phyloP scores from a whole-genome alignment of 2,888 invertebrate species.

The Pristionchus fissidentatus region DNA sequence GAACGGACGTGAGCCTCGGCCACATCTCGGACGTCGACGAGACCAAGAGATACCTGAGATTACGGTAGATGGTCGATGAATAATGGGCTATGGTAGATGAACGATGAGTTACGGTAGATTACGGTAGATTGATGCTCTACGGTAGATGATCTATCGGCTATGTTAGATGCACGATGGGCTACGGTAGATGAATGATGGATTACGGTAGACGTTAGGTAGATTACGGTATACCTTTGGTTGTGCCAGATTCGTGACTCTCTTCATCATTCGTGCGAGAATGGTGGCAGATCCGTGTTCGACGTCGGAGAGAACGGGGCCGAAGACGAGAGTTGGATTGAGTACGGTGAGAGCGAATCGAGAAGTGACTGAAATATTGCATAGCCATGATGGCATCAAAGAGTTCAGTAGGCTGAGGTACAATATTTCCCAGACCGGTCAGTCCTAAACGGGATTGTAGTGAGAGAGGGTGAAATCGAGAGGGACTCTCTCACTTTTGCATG shows the following conservation, averaged over 20 bases:
- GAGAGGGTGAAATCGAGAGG: too few relatives aligned
- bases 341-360: constrained; percentile 59
- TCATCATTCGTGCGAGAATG: constrained; percentile 64
- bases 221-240: constrained; percentile 54
- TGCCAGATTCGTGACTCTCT: constrained; percentile 59
- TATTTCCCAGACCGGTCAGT: too few relatives aligned
- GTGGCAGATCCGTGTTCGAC: constrained; percentile 62
- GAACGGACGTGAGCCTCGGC: constrained; percentile 78
- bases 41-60: constrained; percentile 76
- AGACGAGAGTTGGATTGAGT: constrained; percentile 63
- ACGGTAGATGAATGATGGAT: background rate
- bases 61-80: too few relatives aligned
- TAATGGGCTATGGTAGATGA: background rate
- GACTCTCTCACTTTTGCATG: too few relatives aligned
- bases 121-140: background rate
- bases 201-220: background rate
- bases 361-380: constrained; percentile 30
- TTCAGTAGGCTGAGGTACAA: too few relatives aligned
- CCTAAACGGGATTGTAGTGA: too few relatives aligned
- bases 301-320: constrained; percentile 60
- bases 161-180: too few relatives aligned
- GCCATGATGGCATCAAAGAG: too few relatives aligned
- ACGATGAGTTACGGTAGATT: background rate
- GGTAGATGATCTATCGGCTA: background rate
- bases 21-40: constrained; percentile 79